Base-by-base conservation (phyloP, 2,113 vertebrate genomes). In the Cryptomyrus ogoouensis region DNA sequence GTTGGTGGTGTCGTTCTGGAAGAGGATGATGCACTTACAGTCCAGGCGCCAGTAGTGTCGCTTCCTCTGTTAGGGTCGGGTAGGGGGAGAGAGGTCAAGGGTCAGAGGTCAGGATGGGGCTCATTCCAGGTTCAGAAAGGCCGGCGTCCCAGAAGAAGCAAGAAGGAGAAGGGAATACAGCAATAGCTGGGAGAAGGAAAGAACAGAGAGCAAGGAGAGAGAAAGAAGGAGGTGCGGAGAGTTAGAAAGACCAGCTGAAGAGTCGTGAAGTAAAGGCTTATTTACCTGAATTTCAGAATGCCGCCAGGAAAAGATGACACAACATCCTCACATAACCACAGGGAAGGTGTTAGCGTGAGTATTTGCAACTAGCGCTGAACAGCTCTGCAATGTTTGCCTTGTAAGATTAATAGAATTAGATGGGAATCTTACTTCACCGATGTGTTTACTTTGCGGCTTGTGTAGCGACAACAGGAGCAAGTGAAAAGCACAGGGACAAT, bases 1-100 rank as follows among this genome's bases (percentile, higher is more conserved):
- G 94, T 96, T 98, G 93, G 96, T 95, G 50, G 96, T 97, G 94
- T 98, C 96, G 91, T 98, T 97, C 94, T 98, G 97, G 94, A 97
- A 98, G 8, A 98, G 96, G 31, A 96, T 98, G 93, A 98, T 95
- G 92, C 97, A 98, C 92, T 98, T 98, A 92, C 97, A 97, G 94
- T 98, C 97, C 92, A 98, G 94, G 44, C 97, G 96, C 97, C 97
- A 98, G 86, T 97, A 98, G 92, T 97, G 97, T 90, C 96, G 94
- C 90, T 98, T 98, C 93, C 97, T 97, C 97, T 98, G 95, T 93
- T 52, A 89, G 85, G 85, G 90, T 92, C 83, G 89, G 44, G n/a
- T 27, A 27, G 27, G 56, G 27, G 87, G 89, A 87, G 42, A 86
- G 49, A 91, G 70, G 88, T 89, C 39, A 83, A 39, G 84, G 62